These are phyloP conservation scores for Irena cyanogastra DNA, from an alignment of 2,113 vertebrate species.

Conservation along the genomic window DNA sequence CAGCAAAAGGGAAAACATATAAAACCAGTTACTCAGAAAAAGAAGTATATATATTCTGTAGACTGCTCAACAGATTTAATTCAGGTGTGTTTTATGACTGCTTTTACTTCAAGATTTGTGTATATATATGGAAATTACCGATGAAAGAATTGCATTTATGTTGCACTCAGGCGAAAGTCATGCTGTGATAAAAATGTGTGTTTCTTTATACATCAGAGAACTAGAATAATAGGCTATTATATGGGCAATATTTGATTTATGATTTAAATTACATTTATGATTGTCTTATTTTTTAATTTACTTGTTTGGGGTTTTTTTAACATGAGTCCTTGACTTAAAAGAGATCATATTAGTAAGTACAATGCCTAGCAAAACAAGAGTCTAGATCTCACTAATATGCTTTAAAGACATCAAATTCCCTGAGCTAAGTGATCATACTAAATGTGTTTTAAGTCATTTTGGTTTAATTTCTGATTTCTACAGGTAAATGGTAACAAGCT, in stretches of 20 bases:
- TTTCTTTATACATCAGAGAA: slow-evolving; percentile 46
- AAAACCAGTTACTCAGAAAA: background rate
- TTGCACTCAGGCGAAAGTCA: background rate
- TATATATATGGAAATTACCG: slow-evolving; percentile 13
- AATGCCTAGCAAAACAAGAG: background rate
- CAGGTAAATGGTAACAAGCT: background rate
- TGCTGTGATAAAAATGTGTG: slow-evolving; percentile 32
- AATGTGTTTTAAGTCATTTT: background rate
- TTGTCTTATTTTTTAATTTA: slow-evolving; percentile 35
- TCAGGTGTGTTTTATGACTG: background rate
- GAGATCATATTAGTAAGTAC: background rate
- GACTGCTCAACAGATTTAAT: background rate
- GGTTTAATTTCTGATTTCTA: background rate
- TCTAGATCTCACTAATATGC: background rate
- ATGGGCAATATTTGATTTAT: background rate
- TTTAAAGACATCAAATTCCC: background rate
- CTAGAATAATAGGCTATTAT: slow-evolving; percentile 40
- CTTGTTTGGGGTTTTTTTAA: background rate
- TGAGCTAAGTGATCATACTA: background rate
- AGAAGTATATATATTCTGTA: background rate
- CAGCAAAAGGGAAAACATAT: background rate
- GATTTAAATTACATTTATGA: background rate
- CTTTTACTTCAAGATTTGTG: slow-evolving; percentile 3
- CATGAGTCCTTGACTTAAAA: background rate
- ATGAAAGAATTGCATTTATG: slow-evolving; percentile 39